phyloP scores from a whole-genome alignment of 2,113 vertebrate genomes.

The Tychaedon coryphoeus region DNA sequence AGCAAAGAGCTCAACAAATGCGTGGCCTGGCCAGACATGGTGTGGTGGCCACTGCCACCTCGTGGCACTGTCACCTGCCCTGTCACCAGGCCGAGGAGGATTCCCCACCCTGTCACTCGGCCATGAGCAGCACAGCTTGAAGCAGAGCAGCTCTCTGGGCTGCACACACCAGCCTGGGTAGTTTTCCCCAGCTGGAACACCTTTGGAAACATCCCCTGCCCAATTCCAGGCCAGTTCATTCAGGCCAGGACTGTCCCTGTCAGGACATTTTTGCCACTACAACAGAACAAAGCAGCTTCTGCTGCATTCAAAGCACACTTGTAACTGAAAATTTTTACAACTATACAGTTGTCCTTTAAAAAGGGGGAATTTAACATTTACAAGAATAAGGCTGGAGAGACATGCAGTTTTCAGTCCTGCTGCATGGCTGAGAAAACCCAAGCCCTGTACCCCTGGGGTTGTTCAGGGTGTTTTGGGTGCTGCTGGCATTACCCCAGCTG shows the following conservation, averaged over 20 bases:
- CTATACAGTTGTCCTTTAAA: background rate
- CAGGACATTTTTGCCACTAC: background rate
- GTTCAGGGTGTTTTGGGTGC: accelerated
- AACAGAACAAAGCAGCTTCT: background rate
- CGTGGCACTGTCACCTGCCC: background rate
- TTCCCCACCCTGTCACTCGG: background rate
- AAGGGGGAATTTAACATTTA: background rate
- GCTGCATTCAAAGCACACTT: background rate
- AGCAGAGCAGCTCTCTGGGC: background rate
- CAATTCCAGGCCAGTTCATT: background rate
- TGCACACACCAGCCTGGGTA: background rate
- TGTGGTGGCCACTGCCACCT: conserved; percentile 26
- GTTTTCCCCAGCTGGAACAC: background rate
- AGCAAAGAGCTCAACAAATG: background rate
- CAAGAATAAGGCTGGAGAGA: background rate
- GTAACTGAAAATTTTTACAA: background rate
- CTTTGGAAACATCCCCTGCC: background rate
- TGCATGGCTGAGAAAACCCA: background rate
- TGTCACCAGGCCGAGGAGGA: background rate
- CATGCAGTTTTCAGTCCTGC: background rate
- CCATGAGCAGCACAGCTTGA: background rate
- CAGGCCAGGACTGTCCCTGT: background rate
- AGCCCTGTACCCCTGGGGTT: background rate
- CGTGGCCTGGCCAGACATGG: background rate
- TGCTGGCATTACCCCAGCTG: background rate